A percentile compares a stretch with the other conserved stretches of the same genome.
phyloP scores from a whole-genome alignment of 1,140 invertebrate genomes.

The Colletes gigas region DNA sequence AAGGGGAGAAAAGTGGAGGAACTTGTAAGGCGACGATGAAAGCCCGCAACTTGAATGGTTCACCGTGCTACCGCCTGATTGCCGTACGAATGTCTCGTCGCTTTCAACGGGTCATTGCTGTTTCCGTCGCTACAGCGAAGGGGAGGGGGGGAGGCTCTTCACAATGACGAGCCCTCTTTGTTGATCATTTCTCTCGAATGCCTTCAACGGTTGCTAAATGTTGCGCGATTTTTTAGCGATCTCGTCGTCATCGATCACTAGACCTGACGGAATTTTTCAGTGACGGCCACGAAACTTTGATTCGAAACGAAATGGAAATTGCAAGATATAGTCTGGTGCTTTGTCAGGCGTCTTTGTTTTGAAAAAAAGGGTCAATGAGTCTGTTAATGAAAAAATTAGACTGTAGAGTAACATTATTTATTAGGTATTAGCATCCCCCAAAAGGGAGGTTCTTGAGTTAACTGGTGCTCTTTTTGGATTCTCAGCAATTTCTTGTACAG shows the following conservation, averaged over 20 bases:
- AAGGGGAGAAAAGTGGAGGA: conserved; percentile 44
- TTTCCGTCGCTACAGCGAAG: conserved; percentile 31
- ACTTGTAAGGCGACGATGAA: conserved; percentile 65
- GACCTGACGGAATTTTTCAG: too few relatives aligned
- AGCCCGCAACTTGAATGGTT: conserved; percentile 65
- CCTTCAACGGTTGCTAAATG: not conserved
- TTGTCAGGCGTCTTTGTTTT: too few relatives aligned
- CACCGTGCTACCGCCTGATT: conserved; percentile 61
- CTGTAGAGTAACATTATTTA: too few relatives aligned
- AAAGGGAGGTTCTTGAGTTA: too few relatives aligned
- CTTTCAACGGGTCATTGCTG: conserved; percentile 61
- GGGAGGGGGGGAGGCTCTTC: not conserved
- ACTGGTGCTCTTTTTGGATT: too few relatives aligned
- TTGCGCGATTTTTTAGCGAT: not conserved
- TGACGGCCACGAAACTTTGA: too few relatives aligned
- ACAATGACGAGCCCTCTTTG: conserved; percentile 30
- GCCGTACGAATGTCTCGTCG: conserved; percentile 65
- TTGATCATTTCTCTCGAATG: not conserved
- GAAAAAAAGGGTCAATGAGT: too few relatives aligned
- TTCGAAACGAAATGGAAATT: too few relatives aligned
- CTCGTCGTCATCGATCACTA: not conserved
- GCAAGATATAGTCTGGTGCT: too few relatives aligned
- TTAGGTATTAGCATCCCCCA: too few relatives aligned
- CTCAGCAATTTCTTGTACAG: too few relatives aligned
- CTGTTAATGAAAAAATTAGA: too few relatives aligned